Conservation (phyloP, 2,888 invertebrate species). For the Mimas tiliae region DNA sequence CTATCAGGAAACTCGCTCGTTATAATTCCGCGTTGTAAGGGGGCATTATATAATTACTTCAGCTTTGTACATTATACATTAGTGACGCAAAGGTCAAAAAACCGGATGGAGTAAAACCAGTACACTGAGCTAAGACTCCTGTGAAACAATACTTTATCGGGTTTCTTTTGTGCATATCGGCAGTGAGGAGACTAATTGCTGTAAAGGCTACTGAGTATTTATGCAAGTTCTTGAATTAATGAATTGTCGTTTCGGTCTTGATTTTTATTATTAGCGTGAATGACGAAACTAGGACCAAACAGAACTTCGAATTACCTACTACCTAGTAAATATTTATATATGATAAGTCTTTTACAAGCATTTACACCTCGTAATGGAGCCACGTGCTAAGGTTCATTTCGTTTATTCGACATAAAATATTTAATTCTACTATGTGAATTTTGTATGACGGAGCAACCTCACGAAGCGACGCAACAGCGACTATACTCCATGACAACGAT, state of each 20-base stretch:
- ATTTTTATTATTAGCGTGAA: too few relatives aligned
- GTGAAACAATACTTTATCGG: slow-evolving; percentile 16
- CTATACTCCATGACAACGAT: too few relatives aligned
- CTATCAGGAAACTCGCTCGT: slow-evolving; percentile 15
- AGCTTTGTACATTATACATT: not conserved
- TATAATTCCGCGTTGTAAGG: slow-evolving; percentile 18
- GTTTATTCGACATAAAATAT: too few relatives aligned
- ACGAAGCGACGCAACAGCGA: too few relatives aligned
- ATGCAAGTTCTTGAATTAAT: not conserved
- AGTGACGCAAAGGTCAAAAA: slow-evolving; percentile 24
- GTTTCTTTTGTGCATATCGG: not conserved
- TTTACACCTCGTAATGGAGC: too few relatives aligned
- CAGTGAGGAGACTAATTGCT: not conserved
- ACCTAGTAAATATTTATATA: too few relatives aligned
- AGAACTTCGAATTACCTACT: too few relatives aligned
- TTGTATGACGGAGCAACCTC: too few relatives aligned
- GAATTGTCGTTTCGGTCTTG: not conserved
- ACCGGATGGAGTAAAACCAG: slow-evolving; percentile 23
- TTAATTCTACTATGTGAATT: too few relatives aligned
- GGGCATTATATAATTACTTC: slow-evolving; percentile 21
- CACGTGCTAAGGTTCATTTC: too few relatives aligned
- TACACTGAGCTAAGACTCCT: slow-evolving; percentile 13
- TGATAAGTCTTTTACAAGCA: too few relatives aligned
- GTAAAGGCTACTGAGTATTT: not conserved
- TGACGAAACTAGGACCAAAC: too few relatives aligned